Evolutionary conservation across 2,797 vertebrate species (phyloP).

Genomic region (Euthynnus affinis): DNA sequence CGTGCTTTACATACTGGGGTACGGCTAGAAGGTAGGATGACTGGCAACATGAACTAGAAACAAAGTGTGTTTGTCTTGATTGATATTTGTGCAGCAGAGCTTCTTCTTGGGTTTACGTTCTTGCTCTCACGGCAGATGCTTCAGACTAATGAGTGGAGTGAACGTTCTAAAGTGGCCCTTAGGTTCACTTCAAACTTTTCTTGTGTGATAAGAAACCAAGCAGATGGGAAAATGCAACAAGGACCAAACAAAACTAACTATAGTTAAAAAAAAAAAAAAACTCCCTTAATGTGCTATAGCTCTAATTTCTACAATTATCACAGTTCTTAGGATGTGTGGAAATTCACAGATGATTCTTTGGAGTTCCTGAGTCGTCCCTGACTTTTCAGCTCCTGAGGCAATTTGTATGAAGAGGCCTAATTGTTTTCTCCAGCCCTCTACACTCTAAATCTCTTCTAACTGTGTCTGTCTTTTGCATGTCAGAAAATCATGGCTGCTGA

Average conservation of each 20-base stretch:
- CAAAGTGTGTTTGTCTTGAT: not conserved
- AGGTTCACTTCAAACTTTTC: too few relatives aligned
- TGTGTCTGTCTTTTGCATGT: slow-evolving; percentile 11
- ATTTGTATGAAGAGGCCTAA: slow-evolving; percentile 29
- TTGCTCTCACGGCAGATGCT: too few relatives aligned
- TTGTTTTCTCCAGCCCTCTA: slow-evolving; percentile 33
- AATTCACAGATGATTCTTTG: not conserved
- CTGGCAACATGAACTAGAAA: too few relatives aligned
- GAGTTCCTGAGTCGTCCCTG: slow-evolving; percentile 7
- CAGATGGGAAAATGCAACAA: too few relatives aligned
- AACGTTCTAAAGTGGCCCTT: too few relatives aligned
- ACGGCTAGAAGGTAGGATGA: too few relatives aligned
- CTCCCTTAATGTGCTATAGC: slow-evolving; percentile 3
- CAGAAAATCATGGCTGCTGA: slow-evolving; percentile 35
- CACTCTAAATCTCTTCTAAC: slow-evolving; percentile 19
- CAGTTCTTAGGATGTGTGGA: slow-evolving; percentile 4
- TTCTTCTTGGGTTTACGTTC: too few relatives aligned
- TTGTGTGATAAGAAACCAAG: too few relatives aligned
- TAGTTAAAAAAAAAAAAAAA: too few relatives aligned
- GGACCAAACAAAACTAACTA: too few relatives aligned
- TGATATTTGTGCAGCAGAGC: not conserved
- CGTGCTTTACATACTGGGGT: too few relatives aligned
- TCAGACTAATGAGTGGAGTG: too few relatives aligned
- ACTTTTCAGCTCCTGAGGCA: slow-evolving; percentile 8
- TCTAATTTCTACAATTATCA: slow-evolving; percentile 1